These are phyloP conservation scores for Drosophila affinis DNA, from an alignment of 2,888 invertebrate species.

Conservation along the genomic window DNA sequence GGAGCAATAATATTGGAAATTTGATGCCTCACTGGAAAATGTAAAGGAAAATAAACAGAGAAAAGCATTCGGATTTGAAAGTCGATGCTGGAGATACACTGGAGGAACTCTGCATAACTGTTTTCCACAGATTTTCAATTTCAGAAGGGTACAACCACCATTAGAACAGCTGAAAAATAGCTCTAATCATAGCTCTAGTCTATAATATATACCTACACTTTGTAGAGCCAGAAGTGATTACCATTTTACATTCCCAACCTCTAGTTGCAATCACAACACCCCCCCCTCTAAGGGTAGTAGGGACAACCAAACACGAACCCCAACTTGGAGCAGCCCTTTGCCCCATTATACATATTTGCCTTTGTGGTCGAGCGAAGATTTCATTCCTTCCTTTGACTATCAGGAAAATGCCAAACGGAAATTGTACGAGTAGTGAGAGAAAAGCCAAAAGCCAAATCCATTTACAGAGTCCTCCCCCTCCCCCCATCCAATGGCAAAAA, in stretches of 20 bases:
- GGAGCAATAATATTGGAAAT: constrained; percentile 76
- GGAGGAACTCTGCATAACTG: background rate
- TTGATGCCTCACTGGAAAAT: constrained; percentile 57
- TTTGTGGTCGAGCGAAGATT: constrained; percentile 30
- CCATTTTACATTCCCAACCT: background rate
- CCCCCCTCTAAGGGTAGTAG: background rate
- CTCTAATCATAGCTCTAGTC: too few species aligned
- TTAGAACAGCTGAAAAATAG: too few species aligned
- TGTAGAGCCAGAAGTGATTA: background rate
- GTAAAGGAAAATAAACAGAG: constrained; percentile 1
- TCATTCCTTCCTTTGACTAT: constrained; percentile 15
- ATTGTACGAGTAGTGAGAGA: constrained; percentile 24
- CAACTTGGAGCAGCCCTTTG: background rate
- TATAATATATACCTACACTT: too few species aligned
- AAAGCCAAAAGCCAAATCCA: constrained; percentile 32
- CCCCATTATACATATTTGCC: constrained; percentile 28
- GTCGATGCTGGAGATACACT: background rate
- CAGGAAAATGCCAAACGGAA: constrained; percentile 12
- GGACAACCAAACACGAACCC: background rate
- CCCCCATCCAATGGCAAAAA: constrained; percentile 7
- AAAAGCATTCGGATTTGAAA: background rate
- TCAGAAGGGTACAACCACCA: too few species aligned
- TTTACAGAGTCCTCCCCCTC: constrained; percentile 17
- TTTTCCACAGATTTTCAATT: too few species aligned
- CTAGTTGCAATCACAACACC: background rate